Conservation (phyloP, 2,113 vertebrate species). For the Cyanoramphus novaezelandiae region DNA sequence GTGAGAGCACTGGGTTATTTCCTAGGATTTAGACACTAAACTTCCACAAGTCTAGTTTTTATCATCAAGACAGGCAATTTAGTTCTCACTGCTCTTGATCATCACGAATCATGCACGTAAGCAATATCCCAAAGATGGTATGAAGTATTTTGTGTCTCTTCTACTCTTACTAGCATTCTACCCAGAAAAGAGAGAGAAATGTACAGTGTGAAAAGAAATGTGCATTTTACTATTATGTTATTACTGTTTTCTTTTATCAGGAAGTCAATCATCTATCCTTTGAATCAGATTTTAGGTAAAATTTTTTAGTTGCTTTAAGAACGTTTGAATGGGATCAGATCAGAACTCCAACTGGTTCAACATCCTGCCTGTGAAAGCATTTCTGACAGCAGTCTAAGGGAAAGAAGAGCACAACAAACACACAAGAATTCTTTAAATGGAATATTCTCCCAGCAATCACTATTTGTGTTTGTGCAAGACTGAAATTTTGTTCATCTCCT, state of each 20-base stretch:
- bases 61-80: background rate
- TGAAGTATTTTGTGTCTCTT: background rate
- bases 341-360: background rate
- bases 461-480: background rate
- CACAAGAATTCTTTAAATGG: background rate
- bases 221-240: background rate
- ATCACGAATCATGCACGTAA: background rate
- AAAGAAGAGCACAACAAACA: background rate
- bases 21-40: background rate
- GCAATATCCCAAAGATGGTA: background rate
- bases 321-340: background rate
- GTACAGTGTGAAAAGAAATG: background rate
- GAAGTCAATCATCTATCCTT: background rate
- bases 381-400: background rate
- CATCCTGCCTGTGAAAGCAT: background rate
- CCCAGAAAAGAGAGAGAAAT: background rate
- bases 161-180: background rate
- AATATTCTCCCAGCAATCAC: background rate
- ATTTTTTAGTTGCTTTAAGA: background rate
- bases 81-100: background rate
- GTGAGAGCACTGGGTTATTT: background rate
- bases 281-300: background rate
- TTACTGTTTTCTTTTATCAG: background rate
- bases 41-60: background rate
- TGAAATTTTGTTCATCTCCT: background rate